Base-by-base conservation (phyloP, 2,888 invertebrate species). In the Urechis unicinctus region DNA sequence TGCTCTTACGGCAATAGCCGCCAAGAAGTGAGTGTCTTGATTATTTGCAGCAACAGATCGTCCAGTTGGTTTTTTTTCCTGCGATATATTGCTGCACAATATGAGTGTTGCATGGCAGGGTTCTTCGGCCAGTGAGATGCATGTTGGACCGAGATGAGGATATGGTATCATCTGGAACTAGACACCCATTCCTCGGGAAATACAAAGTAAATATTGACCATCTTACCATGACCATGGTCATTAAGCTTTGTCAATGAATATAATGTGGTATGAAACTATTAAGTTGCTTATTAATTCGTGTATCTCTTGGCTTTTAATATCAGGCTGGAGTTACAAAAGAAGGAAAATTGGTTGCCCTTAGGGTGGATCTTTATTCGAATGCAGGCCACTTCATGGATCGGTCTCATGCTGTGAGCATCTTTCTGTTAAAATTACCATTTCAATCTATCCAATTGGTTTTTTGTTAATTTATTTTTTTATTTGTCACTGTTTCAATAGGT, bases 91-190 rank as follows among this genome's bases (percentile, higher is more conserved):
- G 36, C 17, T 36, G 9, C 36, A 17, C 36, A 13, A 13, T 9
- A 36, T 36, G 36, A 9, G 9, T 13, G 17, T 36, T 36, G 9
- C 36, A 13, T 36, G 36, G 17, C 36, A 36, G 36, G 36, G 9
- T 13, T 36, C 36, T 13, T 13, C 13, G 13, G 17, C 58, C 60
- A 1, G 86, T 94, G 0, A 84, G 92, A 29, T 86, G 88, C 62
- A 89, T 91, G 86, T 77, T 96, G 52, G 94, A 95, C 74, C 83
- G 96, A 60, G 91, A 94, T 67, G 94, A 95, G 80, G 96, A 96
- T 74, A 96, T 96, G 89, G 80, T 87, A 64, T 85, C 88, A 68
- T 87, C 88, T 0, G 96, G 95, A 3, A 88, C 87, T 0, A 82
- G 96, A 59, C 92, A 96, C 83, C 94, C 96, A 0, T 92, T 91